phyloP scores from a whole-genome alignment of 2,888 invertebrate genomes.

The Phalera bucephala region DNA sequence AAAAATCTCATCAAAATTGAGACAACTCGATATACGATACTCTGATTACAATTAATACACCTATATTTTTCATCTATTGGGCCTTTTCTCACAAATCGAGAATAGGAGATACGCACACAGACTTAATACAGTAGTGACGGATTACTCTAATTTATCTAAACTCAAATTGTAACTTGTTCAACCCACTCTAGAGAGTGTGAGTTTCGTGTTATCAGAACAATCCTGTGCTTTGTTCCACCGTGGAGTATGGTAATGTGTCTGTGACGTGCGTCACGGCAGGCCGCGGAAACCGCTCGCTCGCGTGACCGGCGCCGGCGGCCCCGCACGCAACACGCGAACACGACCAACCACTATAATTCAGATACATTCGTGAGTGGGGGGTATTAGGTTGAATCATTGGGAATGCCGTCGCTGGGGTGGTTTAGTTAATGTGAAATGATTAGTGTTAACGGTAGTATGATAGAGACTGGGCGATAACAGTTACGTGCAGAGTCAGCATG shows the following conservation, averaged over 20 bases:
- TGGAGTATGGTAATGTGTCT: slow-evolving; percentile 49
- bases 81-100: too few species aligned
- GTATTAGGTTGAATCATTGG: slow-evolving; percentile 4
- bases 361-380: neutral
- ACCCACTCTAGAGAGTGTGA: slow-evolving; percentile 18
- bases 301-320: slow-evolving; percentile 18
- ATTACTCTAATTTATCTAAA: too few species aligned
- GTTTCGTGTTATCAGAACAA: slow-evolving; percentile 28
- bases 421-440: neutral
- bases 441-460: too few species aligned
- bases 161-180: too few species aligned
- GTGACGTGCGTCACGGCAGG: slow-evolving; percentile 51
- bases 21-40: too few species aligned
- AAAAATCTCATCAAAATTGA: too few species aligned
- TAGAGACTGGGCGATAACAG: too few species aligned
- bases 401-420: slow-evolving; percentile 1
- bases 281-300: slow-evolving; percentile 34
- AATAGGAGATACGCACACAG: too few species aligned
- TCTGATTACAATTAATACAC: too few species aligned
- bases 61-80: too few species aligned
- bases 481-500: too few species aligned
- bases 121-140: too few species aligned
- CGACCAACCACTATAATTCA: neutral
- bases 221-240: slow-evolving; percentile 29
- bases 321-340: slow-evolving; percentile 29